Evolutionary conservation across 2,888 invertebrate species (phyloP).

Genomic region (Xestobium rufovillosum): DNA sequence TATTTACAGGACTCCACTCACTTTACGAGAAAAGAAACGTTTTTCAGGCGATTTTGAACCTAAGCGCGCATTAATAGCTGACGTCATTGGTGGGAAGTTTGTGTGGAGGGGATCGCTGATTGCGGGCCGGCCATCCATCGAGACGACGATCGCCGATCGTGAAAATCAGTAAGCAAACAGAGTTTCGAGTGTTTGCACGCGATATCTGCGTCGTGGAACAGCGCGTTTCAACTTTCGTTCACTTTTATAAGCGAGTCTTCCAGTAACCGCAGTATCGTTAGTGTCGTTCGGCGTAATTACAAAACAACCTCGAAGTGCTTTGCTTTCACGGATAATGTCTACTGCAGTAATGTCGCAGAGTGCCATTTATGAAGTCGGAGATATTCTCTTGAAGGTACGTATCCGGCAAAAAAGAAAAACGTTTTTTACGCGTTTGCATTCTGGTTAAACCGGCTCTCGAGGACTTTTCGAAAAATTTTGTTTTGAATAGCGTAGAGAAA

Average conservation of each 20-base stretch:
- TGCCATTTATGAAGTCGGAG: conserved; percentile 69
- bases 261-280: conserved; percentile 32
- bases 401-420: too few relatives aligned
- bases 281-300: conserved; percentile 9
- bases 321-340: conserved; percentile 52
- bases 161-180: conserved; percentile 27
- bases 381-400: conserved; percentile 64
- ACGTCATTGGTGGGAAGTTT: conserved; percentile 1
- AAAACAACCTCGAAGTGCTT: conserved; percentile 10
- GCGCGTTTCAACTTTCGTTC: conserved; percentile 27
- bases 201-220: conserved; percentile 35
- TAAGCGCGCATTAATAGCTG: conserved; percentile 1
- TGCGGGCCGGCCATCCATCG: conserved; percentile 9
- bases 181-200: conserved; percentile 28
- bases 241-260: conserved; percentile 33
- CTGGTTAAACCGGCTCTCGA: conserved; percentile 4
- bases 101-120: not conserved
- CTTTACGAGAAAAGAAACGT: too few relatives aligned
- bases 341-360: conserved; percentile 71
- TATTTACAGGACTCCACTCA: not conserved
- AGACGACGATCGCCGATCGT: conserved; percentile 8
- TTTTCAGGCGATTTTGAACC: conserved; percentile 1
- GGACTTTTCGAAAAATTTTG: not conserved
- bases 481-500: too few relatives aligned
- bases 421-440: too few relatives aligned